phyloP scores from a whole-genome alignment of 2,888 invertebrate genomes.

The Apotomis turbidana region DNA sequence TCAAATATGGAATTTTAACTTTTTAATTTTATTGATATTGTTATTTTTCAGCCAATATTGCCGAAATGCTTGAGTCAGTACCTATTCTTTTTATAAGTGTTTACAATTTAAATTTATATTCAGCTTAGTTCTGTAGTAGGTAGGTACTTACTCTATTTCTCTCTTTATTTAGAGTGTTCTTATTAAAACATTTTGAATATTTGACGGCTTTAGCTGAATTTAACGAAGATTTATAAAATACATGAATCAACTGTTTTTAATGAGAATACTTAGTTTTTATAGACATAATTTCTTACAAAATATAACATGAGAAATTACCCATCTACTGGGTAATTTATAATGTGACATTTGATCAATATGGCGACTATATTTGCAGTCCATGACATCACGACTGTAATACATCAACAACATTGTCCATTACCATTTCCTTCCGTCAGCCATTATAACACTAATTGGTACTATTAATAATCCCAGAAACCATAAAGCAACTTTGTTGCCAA shows the following conservation, averaged over 20 bases:
- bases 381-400: constrained; percentile 11
- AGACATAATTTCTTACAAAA: background rate
- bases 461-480: constrained; percentile 35
- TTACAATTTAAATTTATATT: too few species aligned
- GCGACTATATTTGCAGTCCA: constrained; percentile 4
- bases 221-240: too few species aligned
- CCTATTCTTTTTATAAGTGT: too few species aligned
- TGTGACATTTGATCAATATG: constrained; percentile 10
- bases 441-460: constrained; percentile 31
- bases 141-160: too few species aligned
- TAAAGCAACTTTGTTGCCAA: constrained; percentile 14
- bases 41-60: too few species aligned
- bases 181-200: background rate
- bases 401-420: constrained; percentile 19
- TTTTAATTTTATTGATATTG: background rate
- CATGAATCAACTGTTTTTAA: too few species aligned
- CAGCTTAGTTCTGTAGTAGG: too few species aligned
- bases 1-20: constrained; percentile 25
- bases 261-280: too few species aligned
- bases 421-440: constrained; percentile 32
- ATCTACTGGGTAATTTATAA: background rate
- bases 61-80: too few species aligned
- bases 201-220: background rate
- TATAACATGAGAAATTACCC: background rate
- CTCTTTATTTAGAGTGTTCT: too few species aligned